Evolutionary conservation across 2,888 invertebrate species (phyloP), one percentile per base, ranked within the genome.

Genomic region (Andrena marginata): DNA sequence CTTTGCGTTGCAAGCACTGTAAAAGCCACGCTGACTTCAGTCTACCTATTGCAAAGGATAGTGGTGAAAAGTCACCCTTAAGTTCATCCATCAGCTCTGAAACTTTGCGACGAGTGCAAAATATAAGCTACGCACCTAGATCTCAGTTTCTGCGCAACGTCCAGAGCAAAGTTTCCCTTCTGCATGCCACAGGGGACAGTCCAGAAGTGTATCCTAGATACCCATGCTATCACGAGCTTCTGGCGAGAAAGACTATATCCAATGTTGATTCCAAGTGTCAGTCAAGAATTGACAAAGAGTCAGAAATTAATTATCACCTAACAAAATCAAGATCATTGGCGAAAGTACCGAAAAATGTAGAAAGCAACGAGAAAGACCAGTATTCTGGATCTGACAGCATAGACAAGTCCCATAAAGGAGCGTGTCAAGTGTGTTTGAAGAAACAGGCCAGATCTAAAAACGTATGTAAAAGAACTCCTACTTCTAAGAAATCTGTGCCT

Each of bases 81-180:
- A 63, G 51, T 7, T 59, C 84, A 0, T 84, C 90, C 2, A 78
- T 91, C 6, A 91, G 90, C 35, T 84, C 80, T 1, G 90, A 92
- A 56, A 92, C 92, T 0, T 62, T 90, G 13, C 86, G 80, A 33
- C 89, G 89, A 84, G 85, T 92, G 8, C 86, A 88, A 7, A 87
- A 77, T 20, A 91, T 93, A 29, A 85, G 89, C 59, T 93, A 93
- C 16, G 75, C 87, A 3, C 93, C 93, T 4, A 91, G 80, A 62
- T 93, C 93, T 0, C 89, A 92, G 80, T 93, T 93, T 63, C 85
- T 93, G 1, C 89, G 89, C 23, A 87, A 85, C 80, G 91, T 89
- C 10, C 90, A 89, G 20, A 84, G 69, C 31, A 90, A 89, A 78
- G 71, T 85, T 3, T 86, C 82, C 2, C 26, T 83, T 0, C n/a